Evolutionary conservation across 1,140 invertebrate genomes (phyloP).

Genomic region (Telenomus remus): DNA sequence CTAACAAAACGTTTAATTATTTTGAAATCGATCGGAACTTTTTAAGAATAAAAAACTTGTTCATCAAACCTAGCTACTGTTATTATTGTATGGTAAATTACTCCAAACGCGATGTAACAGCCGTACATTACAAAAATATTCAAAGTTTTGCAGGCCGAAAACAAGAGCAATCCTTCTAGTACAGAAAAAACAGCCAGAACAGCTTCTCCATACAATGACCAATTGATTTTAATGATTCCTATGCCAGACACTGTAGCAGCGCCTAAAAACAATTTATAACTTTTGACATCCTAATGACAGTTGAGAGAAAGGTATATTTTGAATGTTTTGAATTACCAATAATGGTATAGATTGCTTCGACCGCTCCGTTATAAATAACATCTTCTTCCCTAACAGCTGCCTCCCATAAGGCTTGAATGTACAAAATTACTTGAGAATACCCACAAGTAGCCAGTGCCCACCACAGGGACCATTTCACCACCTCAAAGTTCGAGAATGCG

Average conservation of each 20-base stretch:
- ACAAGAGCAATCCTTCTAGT: conserved; percentile 80
- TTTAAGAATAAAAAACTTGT: too few relatives aligned
- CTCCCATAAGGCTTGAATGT: conserved; percentile 88
- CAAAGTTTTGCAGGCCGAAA: conserved; percentile 78
- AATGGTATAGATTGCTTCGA: conserved; percentile 85
- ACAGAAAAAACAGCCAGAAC: conserved; percentile 77
- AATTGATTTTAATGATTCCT: conserved; percentile 77
- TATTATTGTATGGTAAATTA: conserved; percentile 87
- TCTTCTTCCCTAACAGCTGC: conserved; percentile 62
- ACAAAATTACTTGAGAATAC: conserved; percentile 87
- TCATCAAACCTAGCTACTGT: conserved; percentile 86
- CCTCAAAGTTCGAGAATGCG: conserved; percentile 82
- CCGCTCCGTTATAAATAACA: conserved; percentile 83
- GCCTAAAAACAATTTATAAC: conserved; percentile 63
- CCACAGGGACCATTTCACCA: conserved; percentile 92
- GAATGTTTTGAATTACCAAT: conserved; percentile 78
- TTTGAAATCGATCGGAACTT: too few relatives aligned
- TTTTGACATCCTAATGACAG: too few relatives aligned
- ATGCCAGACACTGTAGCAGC: conserved; percentile 72
- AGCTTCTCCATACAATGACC: conserved; percentile 77
- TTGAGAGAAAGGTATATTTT: too few relatives aligned
- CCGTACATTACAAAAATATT: conserved; percentile 84
- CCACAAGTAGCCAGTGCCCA: conserved; percentile 88
- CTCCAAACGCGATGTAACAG: conserved; percentile 85
- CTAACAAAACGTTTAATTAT: conserved; percentile 77